phyloP scores from a whole-genome alignment of 2,888 invertebrate species.

The Eupsilia transversa region DNA sequence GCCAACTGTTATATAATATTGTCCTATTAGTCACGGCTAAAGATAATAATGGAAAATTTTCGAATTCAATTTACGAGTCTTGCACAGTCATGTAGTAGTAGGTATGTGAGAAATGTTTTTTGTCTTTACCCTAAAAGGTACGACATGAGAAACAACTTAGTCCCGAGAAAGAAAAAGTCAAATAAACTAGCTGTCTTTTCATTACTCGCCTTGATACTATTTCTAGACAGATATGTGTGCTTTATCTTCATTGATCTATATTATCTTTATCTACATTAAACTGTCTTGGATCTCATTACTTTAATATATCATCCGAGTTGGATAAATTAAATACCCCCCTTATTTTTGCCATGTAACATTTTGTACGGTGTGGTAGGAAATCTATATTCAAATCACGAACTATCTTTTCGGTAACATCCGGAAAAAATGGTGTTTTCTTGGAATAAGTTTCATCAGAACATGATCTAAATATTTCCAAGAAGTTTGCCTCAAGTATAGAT shows the following conservation, averaged over 20 bases:
- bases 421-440: conserved; percentile 43
- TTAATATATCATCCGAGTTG: conserved; percentile 28
- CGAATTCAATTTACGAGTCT: conserved; percentile 48
- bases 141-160: conserved; percentile 62
- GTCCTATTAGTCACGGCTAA: conserved; percentile 17
- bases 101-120: conserved; percentile 44
- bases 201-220: conserved; percentile 44
- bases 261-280: conserved; percentile 15
- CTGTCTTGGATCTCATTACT: conserved; percentile 46
- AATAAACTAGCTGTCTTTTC: conserved; percentile 49
- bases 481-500: conserved; percentile 51
- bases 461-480: conserved; percentile 57
- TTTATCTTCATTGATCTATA: conserved; percentile 56
- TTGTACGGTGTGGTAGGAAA: conserved; percentile 4
- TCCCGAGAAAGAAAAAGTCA: conserved; percentile 41
- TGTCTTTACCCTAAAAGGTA: conserved; percentile 53
- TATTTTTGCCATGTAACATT: conserved; percentile 9
- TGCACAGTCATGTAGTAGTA: conserved; percentile 38
- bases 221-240: conserved; percentile 46
- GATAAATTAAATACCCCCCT: conserved; percentile 37
- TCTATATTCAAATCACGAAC: conserved; percentile 46
- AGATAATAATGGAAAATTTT: conserved; percentile 12
- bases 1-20: neutral
- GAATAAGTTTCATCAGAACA: conserved; percentile 59
- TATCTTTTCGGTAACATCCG: conserved; percentile 38